Percentiles rank a stretch among this genome's conserved stretches.
Evolutionary conservation across 2,797 vertebrate species (phyloP).

Genomic region (Uromys caudimaculatus): DNA sequence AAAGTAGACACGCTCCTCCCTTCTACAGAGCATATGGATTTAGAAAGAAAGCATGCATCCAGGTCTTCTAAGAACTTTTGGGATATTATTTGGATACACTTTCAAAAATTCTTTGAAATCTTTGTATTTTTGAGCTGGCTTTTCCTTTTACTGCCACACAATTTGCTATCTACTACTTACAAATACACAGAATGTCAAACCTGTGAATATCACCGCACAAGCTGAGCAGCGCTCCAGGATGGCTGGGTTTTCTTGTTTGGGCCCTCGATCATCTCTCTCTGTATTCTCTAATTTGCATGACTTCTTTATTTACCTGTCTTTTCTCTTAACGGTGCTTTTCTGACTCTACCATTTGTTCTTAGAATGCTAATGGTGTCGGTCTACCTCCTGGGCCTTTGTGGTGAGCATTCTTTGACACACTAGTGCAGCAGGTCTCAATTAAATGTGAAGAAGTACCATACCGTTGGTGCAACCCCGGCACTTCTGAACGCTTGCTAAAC

Average conservation of each 20-base stretch:
- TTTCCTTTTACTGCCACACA: background rate
- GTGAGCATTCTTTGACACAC: no score
- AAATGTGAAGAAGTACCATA: background rate
- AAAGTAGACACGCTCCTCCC: background rate
- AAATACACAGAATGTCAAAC: background rate
- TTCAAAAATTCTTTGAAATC: background rate
- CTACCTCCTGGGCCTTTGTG: background rate
- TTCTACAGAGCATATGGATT: background rate
- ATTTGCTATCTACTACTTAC: background rate
- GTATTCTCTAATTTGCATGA: background rate
- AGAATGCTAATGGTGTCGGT: background rate
- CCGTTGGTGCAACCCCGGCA: background rate
- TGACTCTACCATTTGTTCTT: background rate
- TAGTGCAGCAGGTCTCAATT: background rate
- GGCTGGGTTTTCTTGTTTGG: background rate
- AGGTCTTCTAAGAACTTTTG: conserved; percentile 1
- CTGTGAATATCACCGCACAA: background rate
- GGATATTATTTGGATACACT: background rate
- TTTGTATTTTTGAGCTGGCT: background rate
- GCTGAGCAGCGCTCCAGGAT: background rate
- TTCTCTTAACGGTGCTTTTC: background rate
- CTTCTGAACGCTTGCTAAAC: background rate
- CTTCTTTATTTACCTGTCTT: background rate
- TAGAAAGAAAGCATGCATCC: background rate
- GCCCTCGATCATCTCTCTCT: background rate